Percentiles rank a stretch among this genome's conserved stretches.
Conservation (phyloP, 2,797 vertebrate species). For the Yasuhikotakia modesta region DNA sequence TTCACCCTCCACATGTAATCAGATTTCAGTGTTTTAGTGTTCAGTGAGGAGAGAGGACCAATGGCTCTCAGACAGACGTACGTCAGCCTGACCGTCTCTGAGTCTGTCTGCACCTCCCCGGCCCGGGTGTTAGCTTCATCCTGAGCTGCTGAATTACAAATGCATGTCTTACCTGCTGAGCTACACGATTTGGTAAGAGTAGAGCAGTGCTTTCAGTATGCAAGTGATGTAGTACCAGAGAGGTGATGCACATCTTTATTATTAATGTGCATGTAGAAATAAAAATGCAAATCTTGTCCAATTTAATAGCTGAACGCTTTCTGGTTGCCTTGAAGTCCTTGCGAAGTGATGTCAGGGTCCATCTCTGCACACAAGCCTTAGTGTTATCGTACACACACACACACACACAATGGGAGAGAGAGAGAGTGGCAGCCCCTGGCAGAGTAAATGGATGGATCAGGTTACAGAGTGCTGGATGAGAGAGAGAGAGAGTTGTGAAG, state of each 20-base stretch:
- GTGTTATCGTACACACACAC: slow-evolving; percentile 30
- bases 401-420: slow-evolving; percentile 10
- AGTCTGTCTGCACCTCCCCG: background rate
- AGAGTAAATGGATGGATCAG: slow-evolving; percentile 51
- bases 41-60: slow-evolving; percentile 20
- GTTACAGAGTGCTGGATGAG: slow-evolving; percentile 48
- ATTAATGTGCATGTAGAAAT: slow-evolving; percentile 92
- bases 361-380: slow-evolving; percentile 17
- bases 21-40: slow-evolving; percentile 41
- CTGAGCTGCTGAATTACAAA: slow-evolving; percentile 30
- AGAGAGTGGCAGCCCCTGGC: slow-evolving; percentile 27
- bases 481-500: slow-evolving; percentile 22
- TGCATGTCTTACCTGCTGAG: slow-evolving; percentile 26
- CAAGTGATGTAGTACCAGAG: slow-evolving; percentile 27
- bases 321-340: slow-evolving; percentile 46
- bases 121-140: slow-evolving; percentile 7
- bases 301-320: slow-evolving; percentile 83
- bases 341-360: slow-evolving; percentile 37
- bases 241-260: slow-evolving; percentile 80
- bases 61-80: slow-evolving; percentile 21
- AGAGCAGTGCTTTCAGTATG: slow-evolving; percentile 60
- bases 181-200: slow-evolving; percentile 66
- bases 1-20: slow-evolving; percentile 37
- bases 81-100: slow-evolving; percentile 34
- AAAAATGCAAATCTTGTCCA: slow-evolving; percentile 92